Evolutionary conservation across 2,888 invertebrate genomes (phyloP).

Genomic region (Hydriomena furcata): DNA sequence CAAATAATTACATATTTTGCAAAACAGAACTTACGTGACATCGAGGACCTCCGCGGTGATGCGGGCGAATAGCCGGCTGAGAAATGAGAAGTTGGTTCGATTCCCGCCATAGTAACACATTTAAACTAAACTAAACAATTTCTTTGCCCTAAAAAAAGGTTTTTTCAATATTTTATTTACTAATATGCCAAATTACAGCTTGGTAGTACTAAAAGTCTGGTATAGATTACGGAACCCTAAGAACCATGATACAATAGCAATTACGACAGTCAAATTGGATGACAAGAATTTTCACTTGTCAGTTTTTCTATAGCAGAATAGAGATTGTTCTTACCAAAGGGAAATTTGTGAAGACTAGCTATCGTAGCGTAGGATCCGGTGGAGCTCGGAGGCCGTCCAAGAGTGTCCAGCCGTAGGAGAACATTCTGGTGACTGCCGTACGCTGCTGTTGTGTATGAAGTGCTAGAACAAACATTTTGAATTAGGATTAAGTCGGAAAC

Average conservation of each 20-base stretch:
- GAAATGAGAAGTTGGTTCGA: slow-evolving; percentile 15
- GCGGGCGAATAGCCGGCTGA: slow-evolving; percentile 15
- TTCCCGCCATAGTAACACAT: neutral
- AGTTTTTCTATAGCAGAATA: too few relatives aligned
- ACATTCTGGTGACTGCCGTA: slow-evolving; percentile 91
- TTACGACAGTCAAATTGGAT: too few relatives aligned
- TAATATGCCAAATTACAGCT: too few relatives aligned
- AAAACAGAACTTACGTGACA: slow-evolving; percentile 11
- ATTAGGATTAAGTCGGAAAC: neutral
- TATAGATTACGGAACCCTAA: too few relatives aligned
- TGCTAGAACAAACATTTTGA: slow-evolving; percentile 67
- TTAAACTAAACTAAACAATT: too few relatives aligned
- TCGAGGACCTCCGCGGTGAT: slow-evolving; percentile 9
- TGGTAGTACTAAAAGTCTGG: too few relatives aligned
- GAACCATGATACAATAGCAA: too few relatives aligned
- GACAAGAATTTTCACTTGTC: too few relatives aligned
- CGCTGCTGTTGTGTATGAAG: slow-evolving; percentile 90
- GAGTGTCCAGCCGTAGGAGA: slow-evolving; percentile 88
- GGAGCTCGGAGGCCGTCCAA: slow-evolving; percentile 88
- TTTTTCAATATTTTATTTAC: too few relatives aligned
- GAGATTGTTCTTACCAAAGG: slow-evolving; percentile 69
- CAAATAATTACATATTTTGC: neutral
- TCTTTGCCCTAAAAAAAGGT: too few relatives aligned
- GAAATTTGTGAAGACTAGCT: slow-evolving; percentile 90
- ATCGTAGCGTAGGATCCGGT: slow-evolving; percentile 93